Base-by-base conservation (phyloP, 2,113 vertebrate genomes). In the Eudorcas thomsonii region DNA sequence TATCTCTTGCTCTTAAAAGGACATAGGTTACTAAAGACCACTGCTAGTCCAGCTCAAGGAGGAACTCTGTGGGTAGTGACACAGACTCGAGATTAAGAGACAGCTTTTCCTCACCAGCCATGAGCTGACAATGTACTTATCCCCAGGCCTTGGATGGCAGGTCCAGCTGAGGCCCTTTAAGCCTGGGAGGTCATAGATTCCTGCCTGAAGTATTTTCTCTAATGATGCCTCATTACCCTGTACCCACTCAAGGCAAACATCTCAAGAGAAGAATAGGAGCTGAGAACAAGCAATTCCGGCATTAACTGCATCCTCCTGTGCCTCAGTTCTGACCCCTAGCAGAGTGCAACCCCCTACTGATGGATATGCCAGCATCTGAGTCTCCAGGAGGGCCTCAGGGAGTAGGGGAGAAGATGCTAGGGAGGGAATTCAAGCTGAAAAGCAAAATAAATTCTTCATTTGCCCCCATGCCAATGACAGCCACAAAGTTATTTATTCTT, bases 401-500 rank as follows among this genome's bases (percentile, higher is more conserved):
- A 78, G 80, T 12, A 0, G 0, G 1, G 0, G 1, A n/a, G 81
- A 48, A 8, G 11, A 97, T 85, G 71, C 96, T 64, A 80, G 3
- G 39, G 87, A 64, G 62, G 86, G 91, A 97, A n/a, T 93, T 92
- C 86, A 89, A 97, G 92, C 95, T 96, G 86, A 96, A 98, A 98
- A 88, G 96, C 93, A 82, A 92, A 98, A 94, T 96, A 97, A 96
- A 98, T 87, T 96, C 96, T 95, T 97, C 93, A 97, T 98, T 98
- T 97, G 95, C 93, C 96, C 98, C 77, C 23, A 52, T 95, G 91
- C 86, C 64, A 97, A 97, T 64, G 98, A 97, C 97, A 97, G 98
- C 50, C 98, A 98, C 98, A 36, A 97, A 97, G 98, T 98, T 97
- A 98, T 97, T 98, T 98, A 96, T 98, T 98, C 98, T 98, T 98